Evolutionary conservation across 2,888 invertebrate genomes (phyloP), one percentile per base, ranked within the genome.

Genomic region (Phragmatobia fuliginosa): DNA sequence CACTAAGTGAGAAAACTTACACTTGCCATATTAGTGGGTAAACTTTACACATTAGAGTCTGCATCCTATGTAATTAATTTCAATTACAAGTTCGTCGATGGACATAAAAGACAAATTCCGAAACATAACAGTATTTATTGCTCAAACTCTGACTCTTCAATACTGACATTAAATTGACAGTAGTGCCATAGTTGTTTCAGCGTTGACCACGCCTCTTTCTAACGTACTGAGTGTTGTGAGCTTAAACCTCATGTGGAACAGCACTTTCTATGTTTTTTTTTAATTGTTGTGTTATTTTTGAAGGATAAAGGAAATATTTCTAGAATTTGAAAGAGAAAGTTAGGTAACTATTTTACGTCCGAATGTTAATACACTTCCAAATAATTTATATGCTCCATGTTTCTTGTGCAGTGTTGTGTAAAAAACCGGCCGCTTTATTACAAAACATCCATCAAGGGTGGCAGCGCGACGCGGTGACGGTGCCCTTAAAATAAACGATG

Each of bases 401-500:
- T 70, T 65, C 61, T 67, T 70, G 73, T 73, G 66, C 67, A 64
- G 58, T 71, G 66, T 73, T 67, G 63, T 66, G 72, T 71, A 77
- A 80, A 82, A 83, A 83, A 79, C 71, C 73, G 80, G 72, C 31
- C 75, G 80, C 81, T 82, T 80, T 85, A 83, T 85, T 85, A 83
- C 81, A 79, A 78, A 72, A 82, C 82, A 85, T 85, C 81, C 81
- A 84, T 86, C 83, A 83, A 49, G 52, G 64, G n/a, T 74, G 72
- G 36, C 7, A 45, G 25, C 18, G 41, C 25, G 32, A 21, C 25
- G 67, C 36, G 61, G 45, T 64, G 56, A 61, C 32, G 41, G 56
- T 58, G 67, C 66, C 68, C 66, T 83, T 81, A 85, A 85, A 85
- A 86, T 84, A 86, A 88, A 84, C 81, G 85, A 82, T 71, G 79